phyloP scores from a whole-genome alignment of 2,113 vertebrate genomes.

The Ceratotherium simum region DNA sequence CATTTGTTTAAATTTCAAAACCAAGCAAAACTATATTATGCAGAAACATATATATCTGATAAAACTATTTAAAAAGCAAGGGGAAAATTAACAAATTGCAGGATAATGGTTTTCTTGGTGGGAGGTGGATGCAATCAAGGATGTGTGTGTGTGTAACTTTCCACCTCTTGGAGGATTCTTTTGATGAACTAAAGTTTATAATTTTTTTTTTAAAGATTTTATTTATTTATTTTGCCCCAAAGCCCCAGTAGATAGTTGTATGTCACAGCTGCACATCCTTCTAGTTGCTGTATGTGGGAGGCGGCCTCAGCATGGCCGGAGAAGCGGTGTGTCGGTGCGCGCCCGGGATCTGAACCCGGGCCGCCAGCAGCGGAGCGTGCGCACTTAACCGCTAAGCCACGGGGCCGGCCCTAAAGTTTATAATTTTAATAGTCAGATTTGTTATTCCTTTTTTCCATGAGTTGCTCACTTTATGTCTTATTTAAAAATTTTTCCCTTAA shows the following conservation, averaged over 20 bases:
- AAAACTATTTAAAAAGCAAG: not conserved
- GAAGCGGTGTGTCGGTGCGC: too few species aligned
- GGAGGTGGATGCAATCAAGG: not conserved
- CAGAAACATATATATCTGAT: not conserved
- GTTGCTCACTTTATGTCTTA: not conserved
- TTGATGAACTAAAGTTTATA: not conserved
- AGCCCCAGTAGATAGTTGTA: too few species aligned
- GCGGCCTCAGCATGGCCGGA: too few species aligned
- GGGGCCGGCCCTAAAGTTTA: not conserved
- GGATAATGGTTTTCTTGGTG: not conserved
- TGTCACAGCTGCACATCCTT: too few species aligned
- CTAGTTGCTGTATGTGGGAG: too few species aligned
- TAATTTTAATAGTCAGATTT: not conserved
- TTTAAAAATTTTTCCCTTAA: not conserved
- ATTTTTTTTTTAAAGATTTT: too few species aligned
- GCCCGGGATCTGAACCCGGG: too few species aligned
- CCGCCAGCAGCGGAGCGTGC: too few species aligned
- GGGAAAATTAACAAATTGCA: not conserved
- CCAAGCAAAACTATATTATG: not conserved
- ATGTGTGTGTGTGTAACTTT: not conserved
- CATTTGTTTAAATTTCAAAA: slow-evolving; percentile 12
- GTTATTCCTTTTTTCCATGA: not conserved
- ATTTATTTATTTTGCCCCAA: too few species aligned
- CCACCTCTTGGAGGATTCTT: not conserved
- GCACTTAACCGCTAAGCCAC: too few species aligned